Evolutionary conservation across 1,140 invertebrate species (phyloP), one percentile per base, ranked within the genome.

Genomic region (Babylonia areolata): DNA sequence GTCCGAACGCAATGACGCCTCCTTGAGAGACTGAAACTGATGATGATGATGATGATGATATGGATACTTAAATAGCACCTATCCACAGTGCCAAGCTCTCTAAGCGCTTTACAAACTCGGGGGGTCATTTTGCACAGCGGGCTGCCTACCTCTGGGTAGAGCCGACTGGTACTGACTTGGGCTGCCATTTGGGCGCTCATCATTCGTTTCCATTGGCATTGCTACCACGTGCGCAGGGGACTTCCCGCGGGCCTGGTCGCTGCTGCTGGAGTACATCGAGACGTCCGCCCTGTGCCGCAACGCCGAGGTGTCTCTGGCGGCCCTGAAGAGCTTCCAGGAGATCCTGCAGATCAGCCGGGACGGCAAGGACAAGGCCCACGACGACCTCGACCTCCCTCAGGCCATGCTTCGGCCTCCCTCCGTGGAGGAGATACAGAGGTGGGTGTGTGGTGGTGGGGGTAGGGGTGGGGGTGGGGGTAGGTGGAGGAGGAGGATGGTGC

Each of bases 261-360:
- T 99, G 15, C 95, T 99, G 28, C 95, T 99, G 20, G 97, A 99
- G 91, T 98, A 98, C 91, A 98, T 99, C 90, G 98, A 99, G 93
- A 97, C 97, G 94, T 97, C 98, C 31, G 97, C 98, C 0, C 94
- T 98, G 9, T 97, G 97, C 90, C 97, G 97, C 94, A 99, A 98
- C 95, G 97, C 97, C 85, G 98, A 99, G 95, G 97, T 98, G n/a
- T 98, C 98, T 9, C 95, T 99, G 85, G 97, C 98, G 6, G 98
- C 98, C 5, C 94, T 99, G 2, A 99, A 99, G 94, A 98, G 98
- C 37, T 97, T 99, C 93, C 98, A 99, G 95, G 98, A 99, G 94
- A 97, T 99, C 89, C 89, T 93, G 31, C 90, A 92, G 78, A 92
- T 92, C 46, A 88, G 86, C 73, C 78, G 87, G 9, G 88, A 90